A percentile compares a stretch with the other conserved stretches of the same genome.
phyloP scores from a whole-genome alignment of 2,113 vertebrate species.

The Limanda limanda region DNA sequence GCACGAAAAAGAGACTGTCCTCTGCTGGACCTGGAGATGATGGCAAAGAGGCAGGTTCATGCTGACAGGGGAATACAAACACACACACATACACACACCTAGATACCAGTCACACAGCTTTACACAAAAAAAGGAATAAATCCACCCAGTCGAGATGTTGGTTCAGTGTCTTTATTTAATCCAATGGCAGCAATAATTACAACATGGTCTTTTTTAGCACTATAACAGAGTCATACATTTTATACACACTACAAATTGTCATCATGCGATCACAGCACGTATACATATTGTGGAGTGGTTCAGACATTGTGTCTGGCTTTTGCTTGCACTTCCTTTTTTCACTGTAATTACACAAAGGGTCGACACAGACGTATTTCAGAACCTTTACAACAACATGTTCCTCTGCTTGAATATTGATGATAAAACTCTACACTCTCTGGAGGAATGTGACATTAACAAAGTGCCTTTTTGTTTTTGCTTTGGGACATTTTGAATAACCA shows the following conservation, averaged over 20 bases:
- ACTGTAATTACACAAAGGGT: background rate
- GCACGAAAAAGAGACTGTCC: constrained; percentile 5
- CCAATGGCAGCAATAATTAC: constrained; percentile 3
- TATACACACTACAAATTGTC: background rate
- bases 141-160: constrained; percentile 25
- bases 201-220: constrained; percentile 2
- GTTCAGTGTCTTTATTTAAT: constrained; percentile 68
- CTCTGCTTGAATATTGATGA: background rate
- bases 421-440: background rate
- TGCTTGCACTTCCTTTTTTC: background rate
- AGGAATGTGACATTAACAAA: background rate
- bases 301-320: background rate
- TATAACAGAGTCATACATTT: constrained; percentile 3
- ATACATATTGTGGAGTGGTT: background rate
- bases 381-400: background rate
- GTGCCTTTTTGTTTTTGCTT: background rate
- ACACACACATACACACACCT: background rate
- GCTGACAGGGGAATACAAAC: background rate
- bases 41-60: background rate
- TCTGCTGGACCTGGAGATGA: constrained; percentile 27
- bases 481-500: background rate
- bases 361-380: background rate
- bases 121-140: background rate
- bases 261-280: constrained; percentile 17
- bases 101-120: background rate